phyloP scores from a whole-genome alignment of 2,797 vertebrate species.

The Tenualosa thibaudeaui region DNA sequence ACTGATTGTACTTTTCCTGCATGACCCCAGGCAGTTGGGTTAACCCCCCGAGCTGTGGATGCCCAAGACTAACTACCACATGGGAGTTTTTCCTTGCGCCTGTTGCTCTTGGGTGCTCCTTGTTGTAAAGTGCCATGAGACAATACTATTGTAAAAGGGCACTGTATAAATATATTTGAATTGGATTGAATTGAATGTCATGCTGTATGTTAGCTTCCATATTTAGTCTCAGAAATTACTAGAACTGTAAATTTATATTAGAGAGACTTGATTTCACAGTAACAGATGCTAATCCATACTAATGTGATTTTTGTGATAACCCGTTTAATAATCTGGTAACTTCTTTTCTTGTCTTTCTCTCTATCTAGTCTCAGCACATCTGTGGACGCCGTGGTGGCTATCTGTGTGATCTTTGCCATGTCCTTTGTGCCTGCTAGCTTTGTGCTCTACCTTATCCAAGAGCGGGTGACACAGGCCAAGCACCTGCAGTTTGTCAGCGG shows the following conservation, averaged over 20 bases:
- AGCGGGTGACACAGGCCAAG: conserved; percentile 89
- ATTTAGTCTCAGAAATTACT: not conserved
- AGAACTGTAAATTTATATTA: not conserved
- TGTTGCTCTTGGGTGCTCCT: too few relatives aligned
- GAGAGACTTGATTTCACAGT: too few relatives aligned
- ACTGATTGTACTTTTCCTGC: too few relatives aligned
- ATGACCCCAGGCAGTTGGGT: too few relatives aligned
- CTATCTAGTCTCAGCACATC: conserved; percentile 83
- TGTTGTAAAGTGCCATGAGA: too few relatives aligned
- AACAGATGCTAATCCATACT: too few relatives aligned
- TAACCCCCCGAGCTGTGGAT: too few relatives aligned
- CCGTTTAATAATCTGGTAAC: not conserved
- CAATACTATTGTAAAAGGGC: too few relatives aligned
- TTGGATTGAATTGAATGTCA: not conserved
- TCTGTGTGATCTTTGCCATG: conserved; percentile 95
- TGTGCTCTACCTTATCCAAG: conserved; percentile 91
- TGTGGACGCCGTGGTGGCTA: conserved; percentile 87
- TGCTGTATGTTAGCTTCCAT: not conserved
- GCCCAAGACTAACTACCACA: too few relatives aligned
- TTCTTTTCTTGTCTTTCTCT: not conserved
- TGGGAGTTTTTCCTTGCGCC: too few relatives aligned
- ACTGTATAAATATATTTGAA: too few relatives aligned
- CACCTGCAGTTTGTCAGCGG: conserved; percentile 94
- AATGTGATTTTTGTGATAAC: too few relatives aligned
- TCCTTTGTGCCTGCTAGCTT: conserved; percentile 95